Percentiles rank a stretch among this genome's conserved stretches.
These are phyloP conservation scores for Cyclina sinensis DNA, from an alignment of 1,140 invertebrate genomes.

Conservation along the genomic window DNA sequence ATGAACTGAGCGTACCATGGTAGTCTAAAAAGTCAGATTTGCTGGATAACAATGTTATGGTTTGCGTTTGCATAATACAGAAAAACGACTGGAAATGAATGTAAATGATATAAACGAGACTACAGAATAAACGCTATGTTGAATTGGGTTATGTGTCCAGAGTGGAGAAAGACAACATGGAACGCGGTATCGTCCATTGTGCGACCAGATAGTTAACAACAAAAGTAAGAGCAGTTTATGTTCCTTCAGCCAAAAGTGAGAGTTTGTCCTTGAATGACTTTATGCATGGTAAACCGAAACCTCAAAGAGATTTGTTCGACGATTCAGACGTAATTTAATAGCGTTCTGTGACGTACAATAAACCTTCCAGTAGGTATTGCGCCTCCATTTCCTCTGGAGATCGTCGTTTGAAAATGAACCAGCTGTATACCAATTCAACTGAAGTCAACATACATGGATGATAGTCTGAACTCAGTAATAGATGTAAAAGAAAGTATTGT, in stretches of 20 bases:
- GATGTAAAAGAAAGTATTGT: slow-evolving; percentile 22
- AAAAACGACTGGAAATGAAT: too few species aligned
- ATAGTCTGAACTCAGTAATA: slow-evolving; percentile 60
- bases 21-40: slow-evolving; percentile 24
- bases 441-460: slow-evolving; percentile 59
- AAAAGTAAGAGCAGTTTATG: slow-evolving; percentile 57
- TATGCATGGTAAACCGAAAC: too few species aligned
- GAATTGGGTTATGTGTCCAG: too few species aligned
- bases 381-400: slow-evolving; percentile 43
- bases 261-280: slow-evolving; percentile 59
- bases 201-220: slow-evolving; percentile 56
- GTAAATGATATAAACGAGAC: too few species aligned
- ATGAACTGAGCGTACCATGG: slow-evolving; percentile 54
- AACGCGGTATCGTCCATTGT: too few species aligned
- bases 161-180: too few species aligned
- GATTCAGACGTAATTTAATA: slow-evolving; percentile 69
- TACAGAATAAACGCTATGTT: too few species aligned
- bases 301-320: slow-evolving; percentile 65
- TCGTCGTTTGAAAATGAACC: background rate
- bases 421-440: slow-evolving; percentile 57
- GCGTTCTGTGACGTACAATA: slow-evolving; percentile 63
- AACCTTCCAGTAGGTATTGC: slow-evolving; percentile 43
- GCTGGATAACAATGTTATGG: slow-evolving; percentile 1
- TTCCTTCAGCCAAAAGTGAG: slow-evolving; percentile 43
- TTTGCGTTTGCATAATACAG: slow-evolving; percentile 22